Evolutionary conservation across 2,113 vertebrate species (phyloP).

Genomic region (Laticauda colubrina): DNA sequence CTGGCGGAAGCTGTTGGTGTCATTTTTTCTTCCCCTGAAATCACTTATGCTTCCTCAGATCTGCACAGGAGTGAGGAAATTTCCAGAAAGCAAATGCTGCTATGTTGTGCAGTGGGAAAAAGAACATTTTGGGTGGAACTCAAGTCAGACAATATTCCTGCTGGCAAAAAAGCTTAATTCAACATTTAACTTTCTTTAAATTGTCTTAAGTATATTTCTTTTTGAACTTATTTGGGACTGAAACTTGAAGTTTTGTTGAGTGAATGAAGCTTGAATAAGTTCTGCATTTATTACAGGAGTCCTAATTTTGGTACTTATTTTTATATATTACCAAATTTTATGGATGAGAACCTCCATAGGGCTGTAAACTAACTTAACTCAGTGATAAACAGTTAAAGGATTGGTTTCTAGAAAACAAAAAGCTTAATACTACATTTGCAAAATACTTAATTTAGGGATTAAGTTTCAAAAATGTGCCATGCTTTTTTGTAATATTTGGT

Average conservation of each 20-base stretch:
- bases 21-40: background rate
- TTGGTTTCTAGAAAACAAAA: constrained; percentile 12
- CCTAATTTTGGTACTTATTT: constrained; percentile 6
- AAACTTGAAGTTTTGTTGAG: background rate
- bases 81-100: background rate
- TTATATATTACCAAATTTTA: constrained; percentile 13
- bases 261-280: background rate
- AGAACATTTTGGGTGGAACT: background rate
- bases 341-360: background rate
- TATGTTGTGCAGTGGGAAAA: background rate
- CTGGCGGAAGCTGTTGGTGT: background rate
- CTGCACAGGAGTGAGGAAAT: background rate
- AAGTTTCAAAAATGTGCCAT: background rate
- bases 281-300: background rate
- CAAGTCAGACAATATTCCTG: background rate
- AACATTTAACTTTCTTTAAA: background rate
- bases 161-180: background rate
- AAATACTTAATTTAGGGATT: background rate
- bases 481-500: background rate
- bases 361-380: background rate
- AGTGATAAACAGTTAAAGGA: constrained; percentile 2
- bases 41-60: background rate
- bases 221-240: background rate
- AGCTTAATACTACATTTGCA: background rate
- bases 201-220: background rate